Conservation (phyloP, 2,888 invertebrate species). For the Standfussiana lucernea region DNA sequence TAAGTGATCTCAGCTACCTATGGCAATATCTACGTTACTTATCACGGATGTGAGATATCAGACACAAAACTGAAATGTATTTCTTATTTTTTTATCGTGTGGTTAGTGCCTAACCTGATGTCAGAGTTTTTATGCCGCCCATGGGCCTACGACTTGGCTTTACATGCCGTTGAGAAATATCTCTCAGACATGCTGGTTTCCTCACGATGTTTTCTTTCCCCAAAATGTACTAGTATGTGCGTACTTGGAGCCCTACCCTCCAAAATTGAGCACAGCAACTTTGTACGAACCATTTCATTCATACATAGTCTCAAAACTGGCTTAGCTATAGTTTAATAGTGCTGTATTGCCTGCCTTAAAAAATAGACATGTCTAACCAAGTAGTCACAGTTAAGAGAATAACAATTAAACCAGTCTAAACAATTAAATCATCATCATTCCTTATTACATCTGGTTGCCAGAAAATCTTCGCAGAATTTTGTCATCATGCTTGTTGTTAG, state of each 20-base stretch:
- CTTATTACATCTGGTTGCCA: background rate
- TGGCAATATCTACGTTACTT: background rate
- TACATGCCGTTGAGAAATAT: no score
- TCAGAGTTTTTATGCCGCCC: no score
- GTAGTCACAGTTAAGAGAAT: background rate
- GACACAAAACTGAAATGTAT: background rate
- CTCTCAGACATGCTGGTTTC: no score
- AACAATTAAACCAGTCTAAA: background rate
- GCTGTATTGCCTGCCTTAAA: background rate
- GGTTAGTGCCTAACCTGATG: no score
- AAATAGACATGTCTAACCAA: background rate
- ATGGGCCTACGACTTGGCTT: no score
- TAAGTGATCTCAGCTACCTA: no score
- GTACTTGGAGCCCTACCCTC: no score
- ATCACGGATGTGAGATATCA: no score
- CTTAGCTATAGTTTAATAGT: background rate
- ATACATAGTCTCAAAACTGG: background rate
- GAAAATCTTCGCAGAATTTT: constrained; percentile 2
- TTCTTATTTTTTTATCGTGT: no score
- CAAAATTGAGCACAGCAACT: background rate
- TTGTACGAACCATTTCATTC: background rate
- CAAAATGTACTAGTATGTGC: background rate
- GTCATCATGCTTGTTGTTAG: background rate
- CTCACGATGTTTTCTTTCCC: no score
- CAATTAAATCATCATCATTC: constrained; percentile 6